Percentiles rank a stretch among this genome's conserved stretches.
These are phyloP conservation scores for Caenorhabditis briggsae DNA, from an alignment of 1,140 invertebrate species.

Conservation along the genomic window DNA sequence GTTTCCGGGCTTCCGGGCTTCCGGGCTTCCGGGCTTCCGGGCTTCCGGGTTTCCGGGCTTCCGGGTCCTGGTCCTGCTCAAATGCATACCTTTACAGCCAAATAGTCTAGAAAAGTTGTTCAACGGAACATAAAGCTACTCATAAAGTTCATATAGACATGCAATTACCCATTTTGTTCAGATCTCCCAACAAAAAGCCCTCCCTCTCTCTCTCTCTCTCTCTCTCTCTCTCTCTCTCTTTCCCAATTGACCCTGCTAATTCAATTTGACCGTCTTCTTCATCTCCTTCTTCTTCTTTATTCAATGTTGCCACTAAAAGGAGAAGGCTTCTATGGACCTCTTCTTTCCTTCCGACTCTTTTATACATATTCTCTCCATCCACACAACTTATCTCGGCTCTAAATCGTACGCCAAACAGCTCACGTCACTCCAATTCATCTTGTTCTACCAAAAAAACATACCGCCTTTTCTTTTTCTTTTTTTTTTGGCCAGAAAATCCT, in stretches of 20 bases:
- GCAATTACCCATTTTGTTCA: no score
- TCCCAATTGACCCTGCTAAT: conserved; percentile 48
- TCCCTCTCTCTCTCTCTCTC: not conserved
- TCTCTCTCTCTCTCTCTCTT: not conserved
- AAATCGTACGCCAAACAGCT: not conserved
- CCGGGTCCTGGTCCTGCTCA: no score
- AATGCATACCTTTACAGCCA: no score
- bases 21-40: no score
- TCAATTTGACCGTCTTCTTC: conserved; percentile 34
- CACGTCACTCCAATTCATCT: not conserved
- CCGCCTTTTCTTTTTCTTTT: not conserved
- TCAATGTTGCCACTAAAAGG: no score
- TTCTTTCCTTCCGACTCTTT: not conserved
- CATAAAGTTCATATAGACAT: no score
- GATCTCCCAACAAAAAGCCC: not conserved
- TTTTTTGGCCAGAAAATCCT: not conserved
- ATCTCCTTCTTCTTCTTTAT: not conserved
- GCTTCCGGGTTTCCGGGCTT: no score
- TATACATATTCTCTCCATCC: not conserved
- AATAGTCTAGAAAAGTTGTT: no score
- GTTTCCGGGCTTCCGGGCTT: no score
- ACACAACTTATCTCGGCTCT: conserved; percentile 15
- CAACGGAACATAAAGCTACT: no score
- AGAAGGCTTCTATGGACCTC: not conserved
- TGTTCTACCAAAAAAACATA: not conserved